Percentiles rank a stretch among this genome's conserved stretches.
Conservation (phyloP, 2,888 invertebrate species). For the Tipula confusa region DNA sequence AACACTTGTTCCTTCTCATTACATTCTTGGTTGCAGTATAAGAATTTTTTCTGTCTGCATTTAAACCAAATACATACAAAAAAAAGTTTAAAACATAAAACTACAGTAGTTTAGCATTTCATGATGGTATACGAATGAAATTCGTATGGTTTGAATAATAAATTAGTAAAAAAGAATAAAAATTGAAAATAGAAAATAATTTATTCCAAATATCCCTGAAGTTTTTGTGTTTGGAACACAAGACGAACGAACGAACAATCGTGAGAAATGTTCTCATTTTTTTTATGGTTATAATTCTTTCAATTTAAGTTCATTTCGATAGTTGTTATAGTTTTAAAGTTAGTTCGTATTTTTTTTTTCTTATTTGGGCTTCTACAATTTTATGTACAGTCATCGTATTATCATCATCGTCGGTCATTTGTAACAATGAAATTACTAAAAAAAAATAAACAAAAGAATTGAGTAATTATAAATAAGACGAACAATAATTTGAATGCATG, state of each 20-base stretch:
- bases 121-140: background rate
- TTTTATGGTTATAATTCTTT: background rate
- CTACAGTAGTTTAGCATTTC: background rate
- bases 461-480: background rate
- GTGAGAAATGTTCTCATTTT: conserved; percentile 25
- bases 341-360: background rate
- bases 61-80: background rate
- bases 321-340: conserved; percentile 16
- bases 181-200: conserved; percentile 6
- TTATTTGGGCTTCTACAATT: background rate
- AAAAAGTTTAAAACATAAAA: background rate
- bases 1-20: conserved; percentile 12
- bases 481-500: background rate
- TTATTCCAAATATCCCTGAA: conserved; percentile 3
- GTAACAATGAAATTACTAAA: background rate
- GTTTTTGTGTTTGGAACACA: background rate
- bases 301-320: background rate
- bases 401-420: background rate
- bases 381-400: background rate
- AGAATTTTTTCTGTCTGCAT: background rate
- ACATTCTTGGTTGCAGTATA: background rate
- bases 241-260: background rate
- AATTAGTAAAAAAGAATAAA: background rate
- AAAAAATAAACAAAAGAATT: conserved; percentile 20
- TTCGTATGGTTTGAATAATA: background rate